A percentile compares a stretch with the other conserved stretches of the same genome.
These are phyloP conservation scores for Psittacula derbiana DNA, from an alignment of 2,797 vertebrate species.

Conservation along the genomic window DNA sequence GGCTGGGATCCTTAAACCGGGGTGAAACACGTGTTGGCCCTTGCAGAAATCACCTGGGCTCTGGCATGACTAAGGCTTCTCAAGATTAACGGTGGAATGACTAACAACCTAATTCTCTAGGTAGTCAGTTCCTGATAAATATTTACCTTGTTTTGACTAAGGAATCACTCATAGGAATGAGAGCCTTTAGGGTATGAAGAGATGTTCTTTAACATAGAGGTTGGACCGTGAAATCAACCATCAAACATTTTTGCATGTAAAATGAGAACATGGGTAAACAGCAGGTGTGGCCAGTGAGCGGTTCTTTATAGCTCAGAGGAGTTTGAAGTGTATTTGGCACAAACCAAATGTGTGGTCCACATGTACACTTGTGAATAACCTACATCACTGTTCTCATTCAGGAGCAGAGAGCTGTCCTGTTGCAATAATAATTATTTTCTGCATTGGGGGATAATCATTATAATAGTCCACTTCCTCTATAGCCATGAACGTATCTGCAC, in stretches of 20 bases:
- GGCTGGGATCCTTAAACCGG: not conserved
- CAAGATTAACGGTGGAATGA: not conserved
- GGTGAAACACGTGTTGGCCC: not conserved
- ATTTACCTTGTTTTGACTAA: not conserved
- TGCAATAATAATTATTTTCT: not conserved
- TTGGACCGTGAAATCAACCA: not conserved
- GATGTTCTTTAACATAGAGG: not conserved
- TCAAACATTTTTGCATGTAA: not conserved
- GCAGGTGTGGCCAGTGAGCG: not conserved
- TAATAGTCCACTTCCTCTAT: not conserved
- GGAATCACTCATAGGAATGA: not conserved
- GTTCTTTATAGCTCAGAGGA: not conserved
- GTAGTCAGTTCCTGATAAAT: conserved; percentile 28
- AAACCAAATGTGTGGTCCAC: not conserved
- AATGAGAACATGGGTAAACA: not conserved
- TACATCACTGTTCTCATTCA: not conserved
- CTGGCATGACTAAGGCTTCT: conserved; percentile 48
- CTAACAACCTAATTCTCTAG: not conserved
- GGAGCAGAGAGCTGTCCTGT: not conserved
- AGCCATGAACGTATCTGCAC: not conserved
- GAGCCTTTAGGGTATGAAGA: not conserved
- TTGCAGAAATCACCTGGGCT: not conserved
- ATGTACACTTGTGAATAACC: not conserved
- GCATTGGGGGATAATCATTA: fast-evolving
- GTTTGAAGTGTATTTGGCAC: not conserved